Evolutionary conservation across 1,140 invertebrate genomes (phyloP), one percentile per base, ranked within the genome.

Genomic region (Batillaria attramentaria): DNA sequence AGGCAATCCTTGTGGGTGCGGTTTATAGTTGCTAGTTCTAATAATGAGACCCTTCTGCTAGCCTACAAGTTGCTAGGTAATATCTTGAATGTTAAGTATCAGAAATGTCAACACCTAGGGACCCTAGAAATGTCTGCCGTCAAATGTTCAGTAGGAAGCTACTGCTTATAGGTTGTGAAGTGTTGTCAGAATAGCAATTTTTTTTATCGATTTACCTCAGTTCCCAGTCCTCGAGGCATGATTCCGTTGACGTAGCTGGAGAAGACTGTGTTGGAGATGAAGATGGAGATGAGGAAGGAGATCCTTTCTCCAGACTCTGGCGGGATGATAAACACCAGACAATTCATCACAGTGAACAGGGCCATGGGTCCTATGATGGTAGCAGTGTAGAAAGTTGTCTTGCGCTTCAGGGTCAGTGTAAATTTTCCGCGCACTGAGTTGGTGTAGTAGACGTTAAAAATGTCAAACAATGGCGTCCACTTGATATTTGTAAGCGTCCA

Each of bases 251-350:
- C n/a, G 37, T 37, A 70, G 41, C 65, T 37, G 37, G 81, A 31
- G 54, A 82, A 85, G 18, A 85, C 76, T 18, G 79, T 65, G 39
- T 66, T 79, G 1, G 80, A 79, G 46, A 83, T 43, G 37, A 85
- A 74, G 43, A 81, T 70, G 18, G 84, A 78, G 37, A 85, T 74
- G 20, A 79, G 42, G 66, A 80, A 83, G 33, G 84, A 83, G 3
- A 85, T 69, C 46, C 79, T 82, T 46, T 85, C 84, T 37, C 84
- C 84, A 1, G 80, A 82, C 72, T 82, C 69, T 0, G 57, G 68
- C 10, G 84, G 84, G 28, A 85, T 54, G 13, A 83, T 42, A 37
- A 85, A 85, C 24, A 80, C 80, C 18, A 79, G 42, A 2, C 62
- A n/a, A 50, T 79, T 81, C 68, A 85, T 66, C 20, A 68, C 20